Percentiles rank a stretch among this genome's conserved stretches.
phyloP scores from a whole-genome alignment of 2,797 vertebrate species.

The Tolypeutes matacus region DNA sequence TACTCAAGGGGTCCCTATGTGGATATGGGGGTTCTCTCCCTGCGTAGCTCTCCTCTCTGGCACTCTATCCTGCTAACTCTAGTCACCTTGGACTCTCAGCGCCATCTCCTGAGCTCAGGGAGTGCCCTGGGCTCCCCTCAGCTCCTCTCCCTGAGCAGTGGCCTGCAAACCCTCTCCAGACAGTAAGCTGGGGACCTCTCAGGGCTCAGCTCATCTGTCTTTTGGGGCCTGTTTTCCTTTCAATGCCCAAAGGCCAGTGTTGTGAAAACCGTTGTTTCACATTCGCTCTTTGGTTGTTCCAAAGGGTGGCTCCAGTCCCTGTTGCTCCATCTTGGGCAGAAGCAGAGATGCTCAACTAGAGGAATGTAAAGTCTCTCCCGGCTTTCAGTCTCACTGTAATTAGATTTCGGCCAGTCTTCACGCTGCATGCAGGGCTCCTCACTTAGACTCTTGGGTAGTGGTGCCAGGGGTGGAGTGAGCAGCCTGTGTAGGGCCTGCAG shows the following conservation, averaged over 20 bases:
- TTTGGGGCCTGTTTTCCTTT: not conserved
- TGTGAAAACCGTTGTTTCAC: not conserved
- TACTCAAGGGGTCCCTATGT: not conserved
- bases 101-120: not conserved
- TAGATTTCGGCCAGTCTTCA: not conserved
- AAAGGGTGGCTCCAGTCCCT: too few relatives aligned
- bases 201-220: not conserved
- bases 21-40: not conserved
- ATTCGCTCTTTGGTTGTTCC: not conserved
- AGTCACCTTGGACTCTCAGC: too few relatives aligned
- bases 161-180: not conserved
- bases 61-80: too few relatives aligned
- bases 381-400: not conserved
- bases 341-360: not conserved
- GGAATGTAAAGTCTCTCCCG: not conserved
- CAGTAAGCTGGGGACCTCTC: not conserved
- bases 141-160: not conserved
- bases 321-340: not conserved
- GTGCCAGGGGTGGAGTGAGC: not conserved
- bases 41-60: not conserved
- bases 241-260: not conserved
- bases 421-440: not conserved
- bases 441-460: not conserved
- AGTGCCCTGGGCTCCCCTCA: not conserved
- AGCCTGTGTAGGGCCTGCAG: not conserved